Evolutionary conservation across 2,797 vertebrate genomes (phyloP), one percentile per base, ranked within the genome.

Genomic region (Taenioides sp.): DNA sequence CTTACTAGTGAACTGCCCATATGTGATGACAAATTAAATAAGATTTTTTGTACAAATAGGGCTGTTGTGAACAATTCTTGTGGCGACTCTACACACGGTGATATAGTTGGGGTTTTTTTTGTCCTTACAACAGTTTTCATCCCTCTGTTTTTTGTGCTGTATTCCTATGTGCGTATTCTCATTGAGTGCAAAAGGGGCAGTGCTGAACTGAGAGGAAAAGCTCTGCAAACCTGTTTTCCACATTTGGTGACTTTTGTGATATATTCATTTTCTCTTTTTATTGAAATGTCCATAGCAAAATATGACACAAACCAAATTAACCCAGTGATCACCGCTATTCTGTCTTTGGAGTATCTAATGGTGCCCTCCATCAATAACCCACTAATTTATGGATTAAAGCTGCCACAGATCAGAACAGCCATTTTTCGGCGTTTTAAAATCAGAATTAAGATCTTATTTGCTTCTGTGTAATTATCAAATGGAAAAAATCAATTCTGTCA

Each of bases 321-420:
- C 65, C 71, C 80, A 58, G 23, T 69, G 18, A 43, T 82, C 37
- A 70, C 68, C 11, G 40, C 82, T 10, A 72, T 85, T 52, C 27
- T 87, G 3, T 84, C 86, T n/a, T 52, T 87, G 9, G 78, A 80
- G 64, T 87, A 80, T 76, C 52, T 87, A 3, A 23, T 85, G 9
- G 77, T 84, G 65, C 81, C 81, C 3, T 81, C 85, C 2, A 63
- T 85, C 47, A 52, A 79, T n/a, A 87, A 87, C 47, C 81, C 86
- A 14, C 60, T 87, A 14, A 63, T 87, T 61, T 87, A 87, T 70
- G 86, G 80, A 10, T 37, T 84, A 0, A 82, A 82, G 47, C 71
- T 88, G 49, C 78, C 84, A 5, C 72, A 86, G 28, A 81, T 86
- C 60, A 74, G 69, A 49, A 17, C 16, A 7, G 40, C 40, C 16